Conservation (phyloP, 2,888 invertebrate genomes). For the Diarsia dahlii region DNA sequence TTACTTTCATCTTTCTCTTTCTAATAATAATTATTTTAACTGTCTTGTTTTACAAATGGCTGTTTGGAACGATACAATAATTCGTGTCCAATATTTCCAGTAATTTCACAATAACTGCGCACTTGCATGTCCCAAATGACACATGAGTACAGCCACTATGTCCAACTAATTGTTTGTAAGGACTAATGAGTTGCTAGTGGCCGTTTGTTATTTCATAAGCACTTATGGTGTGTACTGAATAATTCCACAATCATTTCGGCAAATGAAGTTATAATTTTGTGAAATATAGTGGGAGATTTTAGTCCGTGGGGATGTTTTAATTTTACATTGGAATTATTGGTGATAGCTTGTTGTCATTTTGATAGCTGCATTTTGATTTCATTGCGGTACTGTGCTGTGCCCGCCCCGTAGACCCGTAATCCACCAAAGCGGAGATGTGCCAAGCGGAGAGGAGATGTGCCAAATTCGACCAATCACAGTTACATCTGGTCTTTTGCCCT, state of each 20-base stretch:
- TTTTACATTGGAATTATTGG: neutral
- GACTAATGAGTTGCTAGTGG: conserved; percentile 73
- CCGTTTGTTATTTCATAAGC: conserved; percentile 63
- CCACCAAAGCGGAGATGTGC: too few relatives aligned
- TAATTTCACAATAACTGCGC: conserved; percentile 17
- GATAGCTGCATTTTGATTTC: neutral
- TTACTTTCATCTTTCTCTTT: neutral
- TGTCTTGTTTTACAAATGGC: neutral
- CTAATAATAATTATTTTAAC: neutral
- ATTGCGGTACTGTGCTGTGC: neutral
- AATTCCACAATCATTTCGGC: conserved; percentile 34
- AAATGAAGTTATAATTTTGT: conserved; percentile 34
- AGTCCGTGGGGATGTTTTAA: neutral
- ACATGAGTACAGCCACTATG: conserved; percentile 62
- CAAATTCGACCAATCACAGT: too few relatives aligned
- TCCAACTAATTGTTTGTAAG: conserved; percentile 63
- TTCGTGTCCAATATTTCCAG: neutral
- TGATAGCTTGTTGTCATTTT: neutral
- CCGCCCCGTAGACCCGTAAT: too few relatives aligned
- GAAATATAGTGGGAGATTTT: conserved; percentile 16
- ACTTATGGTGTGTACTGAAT: conserved; percentile 34
- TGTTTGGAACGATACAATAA: neutral
- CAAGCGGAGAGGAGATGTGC: too few relatives aligned
- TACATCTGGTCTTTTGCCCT: too few relatives aligned
- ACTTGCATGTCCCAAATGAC: conserved; percentile 73